Evolutionary conservation across 1,140 invertebrate genomes (phyloP).

Genomic region (Acromyrmex heyeri): DNA sequence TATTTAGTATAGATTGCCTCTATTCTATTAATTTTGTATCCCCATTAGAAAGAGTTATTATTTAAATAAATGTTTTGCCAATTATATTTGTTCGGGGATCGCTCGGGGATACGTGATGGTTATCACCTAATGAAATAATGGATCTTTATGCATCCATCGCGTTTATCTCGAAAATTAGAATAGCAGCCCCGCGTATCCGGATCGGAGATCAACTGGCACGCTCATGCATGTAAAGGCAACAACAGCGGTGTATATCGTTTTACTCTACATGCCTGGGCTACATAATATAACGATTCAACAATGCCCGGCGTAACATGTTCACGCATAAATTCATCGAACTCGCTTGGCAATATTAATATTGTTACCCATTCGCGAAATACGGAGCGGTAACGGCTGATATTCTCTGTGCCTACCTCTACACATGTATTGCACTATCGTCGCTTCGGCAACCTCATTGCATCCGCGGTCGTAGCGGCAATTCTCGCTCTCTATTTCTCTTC

Average conservation of each 20-base stretch:
- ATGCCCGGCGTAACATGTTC: constrained; percentile 43
- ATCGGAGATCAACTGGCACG: constrained; percentile 45
- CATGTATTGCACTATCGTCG: not conserved
- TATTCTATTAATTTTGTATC: not conserved
- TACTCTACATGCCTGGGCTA: constrained; percentile 56
- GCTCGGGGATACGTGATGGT: not conserved
- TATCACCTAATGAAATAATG: constrained; percentile 28
- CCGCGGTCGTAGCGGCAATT: constrained; percentile 11
- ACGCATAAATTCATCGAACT: constrained; percentile 71
- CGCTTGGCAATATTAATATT: constrained; percentile 77
- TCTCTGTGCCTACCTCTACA: not conserved
- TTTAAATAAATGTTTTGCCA: not conserved
- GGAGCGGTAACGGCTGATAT: constrained; percentile 35
- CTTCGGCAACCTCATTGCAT: constrained; percentile 25
- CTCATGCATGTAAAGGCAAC: constrained; percentile 24
- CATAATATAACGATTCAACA: constrained; percentile 61
- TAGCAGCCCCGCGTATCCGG: constrained; percentile 9
- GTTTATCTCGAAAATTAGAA: constrained; percentile 49
- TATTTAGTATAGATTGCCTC: not conserved
- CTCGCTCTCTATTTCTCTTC: constrained; percentile 44
- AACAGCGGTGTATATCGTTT: constrained; percentile 30
- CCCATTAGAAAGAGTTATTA: not conserved
- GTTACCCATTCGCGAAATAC: constrained; percentile 75
- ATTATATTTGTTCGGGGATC: not conserved
- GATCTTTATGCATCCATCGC: not conserved